Conservation (phyloP, 2,797 vertebrate species). For the Paedocypris micromegethes region DNA sequence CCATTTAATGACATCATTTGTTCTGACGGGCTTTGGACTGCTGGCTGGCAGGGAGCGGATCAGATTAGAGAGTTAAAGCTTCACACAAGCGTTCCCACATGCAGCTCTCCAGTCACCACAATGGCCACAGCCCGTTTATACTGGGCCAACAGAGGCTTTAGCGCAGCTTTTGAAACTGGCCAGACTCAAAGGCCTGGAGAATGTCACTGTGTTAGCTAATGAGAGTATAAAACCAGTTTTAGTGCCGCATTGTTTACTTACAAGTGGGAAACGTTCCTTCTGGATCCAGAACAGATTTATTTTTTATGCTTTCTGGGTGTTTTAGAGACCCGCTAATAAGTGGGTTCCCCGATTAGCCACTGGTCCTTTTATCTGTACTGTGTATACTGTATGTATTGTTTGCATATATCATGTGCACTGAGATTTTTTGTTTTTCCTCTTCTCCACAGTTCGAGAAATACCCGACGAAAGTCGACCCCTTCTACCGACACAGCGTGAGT, state of each 20-base stretch:
- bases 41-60: slow-evolving; percentile 50
- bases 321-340: slow-evolving; percentile 46
- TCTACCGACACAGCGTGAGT: slow-evolving; percentile 99
- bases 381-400: no score
- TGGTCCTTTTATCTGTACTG: no score
- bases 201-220: slow-evolving; percentile 64
- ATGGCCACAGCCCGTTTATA: not conserved
- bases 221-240: slow-evolving; percentile 67
- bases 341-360: no score
- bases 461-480: slow-evolving; percentile 97
- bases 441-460: slow-evolving; percentile 96
- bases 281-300: slow-evolving; percentile 51
- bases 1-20: slow-evolving; percentile 67
- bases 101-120: slow-evolving; percentile 18
- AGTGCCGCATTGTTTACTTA: slow-evolving; percentile 64
- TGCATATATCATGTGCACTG: slow-evolving; percentile 14
- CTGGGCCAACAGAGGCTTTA: slow-evolving; percentile 21
- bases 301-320: not conserved
- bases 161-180: slow-evolving; percentile 28
- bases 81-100: slow-evolving; percentile 34
- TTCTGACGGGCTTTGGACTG: slow-evolving; percentile 57
- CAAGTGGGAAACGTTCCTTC: slow-evolving; percentile 61
- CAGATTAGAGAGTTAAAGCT: slow-evolving; percentile 29
- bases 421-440: slow-evolving; percentile 51
- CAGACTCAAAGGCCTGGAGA: slow-evolving; percentile 61